phyloP scores from a whole-genome alignment of 2,113 vertebrate genomes.

The Spizaetus ornatus region DNA sequence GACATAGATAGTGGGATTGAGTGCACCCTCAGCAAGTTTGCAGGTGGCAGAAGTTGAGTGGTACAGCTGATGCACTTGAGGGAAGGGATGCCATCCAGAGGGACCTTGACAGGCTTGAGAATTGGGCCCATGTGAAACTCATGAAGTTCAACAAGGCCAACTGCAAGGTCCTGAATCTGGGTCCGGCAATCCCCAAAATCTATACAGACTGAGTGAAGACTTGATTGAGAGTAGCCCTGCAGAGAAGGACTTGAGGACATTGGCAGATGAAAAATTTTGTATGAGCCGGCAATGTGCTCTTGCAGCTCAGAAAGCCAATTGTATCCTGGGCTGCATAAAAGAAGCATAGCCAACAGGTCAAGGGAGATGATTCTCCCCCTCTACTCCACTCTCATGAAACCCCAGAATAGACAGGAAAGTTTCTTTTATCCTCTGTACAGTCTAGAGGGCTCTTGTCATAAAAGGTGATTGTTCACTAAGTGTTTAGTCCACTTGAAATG shows the following conservation, averaged over 20 bases:
- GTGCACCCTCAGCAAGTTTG: neutral
- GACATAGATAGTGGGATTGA: neutral
- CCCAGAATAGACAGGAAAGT: neutral
- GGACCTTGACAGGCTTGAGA: neutral
- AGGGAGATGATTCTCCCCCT: neutral
- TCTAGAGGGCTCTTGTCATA: neutral
- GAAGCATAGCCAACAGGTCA: neutral
- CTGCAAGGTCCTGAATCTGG: neutral
- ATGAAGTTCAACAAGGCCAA: neutral
- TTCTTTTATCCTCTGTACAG: neutral
- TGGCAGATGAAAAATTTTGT: neutral
- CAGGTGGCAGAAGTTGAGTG: neutral
- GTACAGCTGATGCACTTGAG: neutral
- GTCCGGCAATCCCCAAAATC: neutral
- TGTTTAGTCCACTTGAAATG: neutral
- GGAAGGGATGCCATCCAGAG: neutral
- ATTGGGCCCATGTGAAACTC: neutral
- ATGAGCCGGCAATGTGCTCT: accelerated
- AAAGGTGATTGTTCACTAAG: neutral
- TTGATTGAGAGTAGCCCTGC: neutral
- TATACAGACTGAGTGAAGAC: neutral
- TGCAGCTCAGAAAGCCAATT: neutral
- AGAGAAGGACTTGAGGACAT: neutral
- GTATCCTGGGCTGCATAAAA: neutral
- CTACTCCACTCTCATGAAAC: neutral